A percentile compares a stretch with the other conserved stretches of the same genome.
Conservation (phyloP, 2,888 invertebrate genomes). For the Eupithecia tripunctaria region DNA sequence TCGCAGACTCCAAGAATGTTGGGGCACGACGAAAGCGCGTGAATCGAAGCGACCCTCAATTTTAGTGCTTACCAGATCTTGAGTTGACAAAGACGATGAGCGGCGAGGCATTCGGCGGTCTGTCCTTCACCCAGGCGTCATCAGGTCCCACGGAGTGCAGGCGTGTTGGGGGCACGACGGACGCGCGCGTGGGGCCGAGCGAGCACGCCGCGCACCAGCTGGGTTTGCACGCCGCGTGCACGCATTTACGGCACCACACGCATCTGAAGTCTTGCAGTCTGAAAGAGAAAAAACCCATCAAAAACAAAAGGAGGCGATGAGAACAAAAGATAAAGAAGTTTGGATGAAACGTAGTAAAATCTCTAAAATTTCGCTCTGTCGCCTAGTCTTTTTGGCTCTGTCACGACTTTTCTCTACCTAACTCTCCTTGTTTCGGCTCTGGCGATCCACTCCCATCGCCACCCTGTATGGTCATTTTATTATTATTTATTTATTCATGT, state of each 20-base stretch:
- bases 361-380: too few species aligned
- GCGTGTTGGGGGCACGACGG: conserved; percentile 97
- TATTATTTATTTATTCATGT: too few species aligned
- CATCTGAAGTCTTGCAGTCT: conserved; percentile 98
- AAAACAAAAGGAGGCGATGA: not conserved
- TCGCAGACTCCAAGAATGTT: not conserved
- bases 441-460: too few species aligned
- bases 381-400: too few species aligned
- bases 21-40: not conserved
- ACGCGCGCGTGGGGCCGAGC: conserved; percentile 94
- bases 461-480: too few species aligned
- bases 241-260: conserved; percentile 96
- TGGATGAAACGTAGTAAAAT: too few species aligned
- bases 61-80: conserved; percentile 87
- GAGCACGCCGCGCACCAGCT: conserved; percentile 91
- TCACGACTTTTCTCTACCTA: too few species aligned
- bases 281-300: not conserved
- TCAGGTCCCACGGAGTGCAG: conserved; percentile 95
- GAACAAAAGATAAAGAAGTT: too few species aligned
- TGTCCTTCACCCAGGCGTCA: conserved; percentile 94
- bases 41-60: not conserved
- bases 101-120: conserved; percentile 93
- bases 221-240: conserved; percentile 96
- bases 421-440: too few species aligned
- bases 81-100: conserved; percentile 98